These are phyloP conservation scores for Campylomormyrus numenius DNA, from an alignment of 2,113 vertebrate genomes.

Conservation along the genomic window DNA sequence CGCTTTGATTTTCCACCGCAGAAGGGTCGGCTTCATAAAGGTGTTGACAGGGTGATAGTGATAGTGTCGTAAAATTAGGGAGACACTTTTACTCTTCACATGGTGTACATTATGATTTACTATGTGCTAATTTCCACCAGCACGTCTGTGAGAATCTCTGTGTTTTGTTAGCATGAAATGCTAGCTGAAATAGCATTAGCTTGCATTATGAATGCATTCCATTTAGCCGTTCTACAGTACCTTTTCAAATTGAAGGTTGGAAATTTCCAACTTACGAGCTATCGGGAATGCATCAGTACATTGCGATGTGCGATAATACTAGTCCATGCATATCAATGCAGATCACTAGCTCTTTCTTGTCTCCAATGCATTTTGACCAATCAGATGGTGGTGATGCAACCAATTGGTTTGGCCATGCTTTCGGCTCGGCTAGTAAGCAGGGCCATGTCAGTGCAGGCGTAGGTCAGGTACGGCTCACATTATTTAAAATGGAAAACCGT, in stretches of 20 bases:
- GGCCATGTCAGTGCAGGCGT: neutral
- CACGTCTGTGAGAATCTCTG: neutral
- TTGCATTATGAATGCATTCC: neutral
- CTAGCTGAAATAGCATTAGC: neutral
- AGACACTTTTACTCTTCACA: neutral
- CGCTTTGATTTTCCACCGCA: neutral
- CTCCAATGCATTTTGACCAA: neutral
- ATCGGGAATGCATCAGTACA: neutral
- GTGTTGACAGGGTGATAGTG: neutral
- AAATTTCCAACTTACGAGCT: neutral
- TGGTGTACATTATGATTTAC: neutral
- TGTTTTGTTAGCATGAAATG: neutral
- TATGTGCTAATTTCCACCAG: neutral
- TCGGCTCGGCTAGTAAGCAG: neutral
- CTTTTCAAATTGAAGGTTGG: neutral
- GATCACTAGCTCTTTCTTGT: neutral
- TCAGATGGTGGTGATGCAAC: neutral
- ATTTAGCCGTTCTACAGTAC: neutral
- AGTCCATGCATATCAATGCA: neutral
- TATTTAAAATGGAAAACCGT: neutral
- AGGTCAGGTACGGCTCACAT: neutral
- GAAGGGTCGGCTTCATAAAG: neutral
- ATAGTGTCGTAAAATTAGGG: neutral
- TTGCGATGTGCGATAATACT: neutral
- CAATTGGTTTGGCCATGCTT: neutral